These are phyloP conservation scores for Diorhabda elongata DNA, from an alignment of 1,140 invertebrate genomes.

Conservation along the genomic window DNA sequence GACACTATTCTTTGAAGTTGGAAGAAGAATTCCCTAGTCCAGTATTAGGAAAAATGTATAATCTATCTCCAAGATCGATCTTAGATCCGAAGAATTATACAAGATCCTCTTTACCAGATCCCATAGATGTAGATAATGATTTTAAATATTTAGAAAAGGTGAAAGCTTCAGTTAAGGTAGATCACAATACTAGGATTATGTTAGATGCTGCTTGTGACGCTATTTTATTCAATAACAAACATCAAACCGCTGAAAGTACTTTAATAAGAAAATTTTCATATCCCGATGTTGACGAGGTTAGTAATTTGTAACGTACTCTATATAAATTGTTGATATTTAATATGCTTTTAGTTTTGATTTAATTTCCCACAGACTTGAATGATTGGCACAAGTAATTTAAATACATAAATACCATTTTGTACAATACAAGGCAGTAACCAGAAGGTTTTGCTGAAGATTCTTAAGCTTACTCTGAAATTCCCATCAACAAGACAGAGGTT, in stretches of 20 bases:
- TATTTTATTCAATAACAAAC: constrained; percentile 6
- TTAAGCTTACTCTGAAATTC: no score
- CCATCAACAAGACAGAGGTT: no score
- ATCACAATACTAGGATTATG: constrained; percentile 11
- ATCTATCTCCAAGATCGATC: not conserved
- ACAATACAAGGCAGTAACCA: no score
- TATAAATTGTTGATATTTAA: not conserved
- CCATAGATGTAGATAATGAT: constrained; percentile 9
- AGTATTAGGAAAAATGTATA: constrained; percentile 6
- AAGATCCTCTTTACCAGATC: constrained; percentile 5
- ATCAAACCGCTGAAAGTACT: not conserved
- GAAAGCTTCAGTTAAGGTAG: constrained; percentile 3
- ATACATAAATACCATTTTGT: no score
- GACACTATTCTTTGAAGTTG: not conserved
- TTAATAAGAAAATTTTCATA: constrained; percentile 1
- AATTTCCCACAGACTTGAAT: not conserved
- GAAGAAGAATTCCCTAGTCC: not conserved
- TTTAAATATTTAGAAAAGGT: constrained; percentile 2
- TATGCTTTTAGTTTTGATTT: not conserved
- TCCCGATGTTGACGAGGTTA: not conserved
- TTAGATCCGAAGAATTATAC: not conserved
- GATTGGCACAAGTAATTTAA: no score
- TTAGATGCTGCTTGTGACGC: constrained; percentile 13
- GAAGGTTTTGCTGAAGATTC: no score
- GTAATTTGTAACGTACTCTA: no score